These are phyloP conservation scores for Pogonocichla stellata DNA, from an alignment of 2,113 vertebrate genomes.

Conservation along the genomic window DNA sequence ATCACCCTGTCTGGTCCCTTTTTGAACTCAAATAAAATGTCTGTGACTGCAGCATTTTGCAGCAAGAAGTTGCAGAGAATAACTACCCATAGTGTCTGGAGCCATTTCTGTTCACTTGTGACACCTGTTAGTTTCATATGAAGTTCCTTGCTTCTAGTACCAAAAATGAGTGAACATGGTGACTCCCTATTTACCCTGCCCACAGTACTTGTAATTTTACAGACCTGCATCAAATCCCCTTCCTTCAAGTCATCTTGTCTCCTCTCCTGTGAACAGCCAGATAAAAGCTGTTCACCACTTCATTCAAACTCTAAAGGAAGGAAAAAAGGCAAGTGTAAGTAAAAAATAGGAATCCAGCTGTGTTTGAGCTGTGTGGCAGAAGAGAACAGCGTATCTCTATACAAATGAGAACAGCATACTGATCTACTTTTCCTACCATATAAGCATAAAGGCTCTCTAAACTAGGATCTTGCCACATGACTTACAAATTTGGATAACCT, in stretches of 20 bases:
- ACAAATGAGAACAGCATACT: not conserved
- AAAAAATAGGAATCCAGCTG: not conserved
- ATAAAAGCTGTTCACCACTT: not conserved
- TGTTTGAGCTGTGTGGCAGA: not conserved
- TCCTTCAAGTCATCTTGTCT: not conserved
- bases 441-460: not conserved
- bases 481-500: not conserved
- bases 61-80: not conserved
- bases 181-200: not conserved
- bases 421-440: not conserved
- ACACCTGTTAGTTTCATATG: slow-evolving; percentile 40
- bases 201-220: not conserved
- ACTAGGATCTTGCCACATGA: not conserved
- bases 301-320: not conserved
- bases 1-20: not conserved
- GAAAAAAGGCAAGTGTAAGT: not conserved
- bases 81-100: not conserved
- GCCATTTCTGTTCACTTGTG: not conserved
- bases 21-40: not conserved
- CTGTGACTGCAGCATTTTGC: not conserved
- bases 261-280: not conserved
- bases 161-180: not conserved
- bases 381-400: not conserved
- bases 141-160: not conserved
- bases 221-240: not conserved